Evolutionary conservation across 1,140 invertebrate species (phyloP), one percentile per base, ranked within the genome.

Genomic region (Xylocopa sonorina): DNA sequence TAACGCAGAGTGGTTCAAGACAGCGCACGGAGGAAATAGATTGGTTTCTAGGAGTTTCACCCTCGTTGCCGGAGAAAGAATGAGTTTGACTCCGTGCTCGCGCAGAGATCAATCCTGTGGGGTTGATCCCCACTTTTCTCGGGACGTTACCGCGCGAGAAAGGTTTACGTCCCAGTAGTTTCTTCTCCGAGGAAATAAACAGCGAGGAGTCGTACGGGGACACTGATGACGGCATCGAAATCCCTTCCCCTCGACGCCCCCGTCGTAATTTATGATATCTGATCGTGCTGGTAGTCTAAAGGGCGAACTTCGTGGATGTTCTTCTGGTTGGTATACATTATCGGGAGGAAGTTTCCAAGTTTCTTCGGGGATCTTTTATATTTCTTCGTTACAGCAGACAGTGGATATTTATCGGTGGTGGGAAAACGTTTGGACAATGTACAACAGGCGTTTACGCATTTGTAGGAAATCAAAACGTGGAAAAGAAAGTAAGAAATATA

Each of bases 131-230:
- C 32, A 62, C n/a, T 43, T 63, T 43, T 21, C 16, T 27, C 38
- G n/a, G 38, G 3, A n/a, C 16, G 24, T 63, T 41, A 24, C 38
- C 3, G 14, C 14, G 38, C 0, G 16, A 27, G n/a, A 18, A 43
- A 27, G 24, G 24, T 63, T 63, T 43, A 63, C n/a, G 21, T 24
- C 38, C 38, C n/a, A n/a, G 18, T 43, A 64, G 62, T 64, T 64
- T 24, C 38, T 43, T 43, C 5, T 27, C 16, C 1, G 21, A n/a
- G 62, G 38, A 41, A 43, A 41, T 34, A 63, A 63, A 63, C 34
- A 63, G n/a, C 10, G 34, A 24, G 16, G 43, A 21, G 24, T 27
- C 7, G 16, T 43, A 16, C n/a, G 58, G 32, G n/a, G 29, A 62
- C 58, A 24, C n/a, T n/a, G 62, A 27, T 1, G 38, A 43, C 9